Percentiles rank a stretch among this genome's conserved stretches.
Conservation (phyloP, 2,113 vertebrate genomes). For the Salvelinus namaycush region DNA sequence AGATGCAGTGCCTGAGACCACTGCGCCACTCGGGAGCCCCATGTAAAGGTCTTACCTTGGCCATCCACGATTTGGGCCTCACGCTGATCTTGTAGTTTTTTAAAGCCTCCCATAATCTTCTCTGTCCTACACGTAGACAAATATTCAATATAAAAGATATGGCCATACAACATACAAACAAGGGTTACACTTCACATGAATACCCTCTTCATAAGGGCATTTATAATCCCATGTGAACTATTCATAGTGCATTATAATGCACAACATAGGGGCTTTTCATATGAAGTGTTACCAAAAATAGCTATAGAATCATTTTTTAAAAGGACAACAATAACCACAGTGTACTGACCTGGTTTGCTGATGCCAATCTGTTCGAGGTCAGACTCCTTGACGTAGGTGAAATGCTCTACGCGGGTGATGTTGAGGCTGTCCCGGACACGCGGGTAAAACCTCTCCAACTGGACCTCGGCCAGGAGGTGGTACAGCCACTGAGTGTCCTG, state of each 20-base stretch:
- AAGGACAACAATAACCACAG: too few relatives aligned
- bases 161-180: neutral
- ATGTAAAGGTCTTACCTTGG: constrained; percentile 67
- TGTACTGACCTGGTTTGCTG: constrained; percentile 82
- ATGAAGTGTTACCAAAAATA: too few relatives aligned
- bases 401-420: constrained; percentile 83
- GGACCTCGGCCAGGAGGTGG: constrained; percentile 78
- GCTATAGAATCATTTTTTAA: neutral
- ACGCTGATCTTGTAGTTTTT: constrained; percentile 66
- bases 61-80: constrained; percentile 71
- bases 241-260: too few relatives aligned
- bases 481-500: constrained; percentile 81
- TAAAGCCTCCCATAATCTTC: constrained; percentile 81
- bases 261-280: too few relatives aligned
- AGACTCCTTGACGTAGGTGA: constrained; percentile 80
- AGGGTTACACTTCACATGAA: neutral
- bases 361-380: constrained; percentile 86
- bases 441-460: constrained; percentile 85
- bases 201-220: neutral
- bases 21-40: too few relatives aligned
- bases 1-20: too few relatives aligned
- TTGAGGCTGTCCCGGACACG: constrained; percentile 83
- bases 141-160: neutral
- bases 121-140: constrained; percentile 73
- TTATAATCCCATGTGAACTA: too few relatives aligned